phyloP scores from a whole-genome alignment of 2,888 invertebrate species.

The Drosophila birchii region DNA sequence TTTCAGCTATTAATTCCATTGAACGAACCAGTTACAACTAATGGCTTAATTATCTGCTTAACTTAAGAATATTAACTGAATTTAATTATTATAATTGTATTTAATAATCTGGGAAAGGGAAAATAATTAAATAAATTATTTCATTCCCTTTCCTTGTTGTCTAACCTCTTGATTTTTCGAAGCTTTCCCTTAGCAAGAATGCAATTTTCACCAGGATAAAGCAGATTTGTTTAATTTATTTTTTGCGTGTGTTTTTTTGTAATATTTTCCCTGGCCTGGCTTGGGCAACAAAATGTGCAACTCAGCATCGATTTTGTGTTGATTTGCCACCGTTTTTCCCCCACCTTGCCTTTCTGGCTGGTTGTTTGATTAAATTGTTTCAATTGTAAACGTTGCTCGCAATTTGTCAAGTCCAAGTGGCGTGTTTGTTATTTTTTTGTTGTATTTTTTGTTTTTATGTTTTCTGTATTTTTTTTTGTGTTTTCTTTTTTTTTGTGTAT shows the following conservation, averaged over 20 bases:
- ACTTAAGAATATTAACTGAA: constrained; percentile 14
- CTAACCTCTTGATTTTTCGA: no score
- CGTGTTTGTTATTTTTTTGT: constrained; percentile 51
- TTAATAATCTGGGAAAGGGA: background rate
- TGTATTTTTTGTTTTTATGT: constrained; percentile 3
- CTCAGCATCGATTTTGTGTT: constrained; percentile 46
- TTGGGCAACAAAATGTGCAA: constrained; percentile 39
- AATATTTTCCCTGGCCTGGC: constrained; percentile 8
- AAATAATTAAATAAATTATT: background rate
- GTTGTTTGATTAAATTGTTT: constrained; percentile 72
- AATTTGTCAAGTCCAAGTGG: constrained; percentile 75
- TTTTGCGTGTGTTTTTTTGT: background rate
- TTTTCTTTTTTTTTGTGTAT: constrained; percentile 19
- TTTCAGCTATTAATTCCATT: constrained; percentile 22
- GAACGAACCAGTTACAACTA: constrained; percentile 14
- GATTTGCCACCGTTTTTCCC: constrained; percentile 48
- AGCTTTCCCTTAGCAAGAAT: background rate
- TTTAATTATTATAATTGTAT: background rate
- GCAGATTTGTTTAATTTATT: constrained; percentile 10
- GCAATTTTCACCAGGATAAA: background rate
- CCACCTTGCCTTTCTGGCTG: constrained; percentile 6
- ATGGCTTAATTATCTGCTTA: constrained; percentile 35
- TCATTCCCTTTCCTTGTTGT: background rate
- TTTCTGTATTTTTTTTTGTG: background rate
- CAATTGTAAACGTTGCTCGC: constrained; percentile 71